A percentile compares a stretch with the other conserved stretches of the same genome.
Evolutionary conservation across 2,888 invertebrate species (phyloP).

Genomic region (Andricus curvator): DNA sequence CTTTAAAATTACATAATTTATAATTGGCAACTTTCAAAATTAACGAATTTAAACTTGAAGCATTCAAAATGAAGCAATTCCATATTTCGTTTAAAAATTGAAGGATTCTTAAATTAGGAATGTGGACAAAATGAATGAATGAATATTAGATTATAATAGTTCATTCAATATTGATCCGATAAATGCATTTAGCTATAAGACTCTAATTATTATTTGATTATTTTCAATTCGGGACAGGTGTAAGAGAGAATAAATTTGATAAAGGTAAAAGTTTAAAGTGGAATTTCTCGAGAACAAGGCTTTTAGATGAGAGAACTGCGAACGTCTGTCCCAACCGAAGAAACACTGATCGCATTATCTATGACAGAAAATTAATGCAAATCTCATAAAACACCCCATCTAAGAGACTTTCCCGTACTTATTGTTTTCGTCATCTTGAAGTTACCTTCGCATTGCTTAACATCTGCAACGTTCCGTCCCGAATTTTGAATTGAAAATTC

Average conservation of each 20-base stretch:
- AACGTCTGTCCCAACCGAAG: neutral
- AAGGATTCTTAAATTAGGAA: no score
- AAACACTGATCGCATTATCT: slow-evolving; percentile 43
- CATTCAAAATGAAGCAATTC: no score
- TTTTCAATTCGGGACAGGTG: neutral
- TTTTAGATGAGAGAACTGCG: neutral
- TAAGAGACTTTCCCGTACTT: slow-evolving; percentile 13
- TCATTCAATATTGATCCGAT: no score
- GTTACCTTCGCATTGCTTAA: neutral
- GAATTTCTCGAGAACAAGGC: neutral
- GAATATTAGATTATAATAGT: no score
- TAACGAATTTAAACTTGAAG: no score
- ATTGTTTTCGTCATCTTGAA: slow-evolving; percentile 14
- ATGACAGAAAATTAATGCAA: slow-evolving; percentile 48
- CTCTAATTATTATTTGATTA: no score
- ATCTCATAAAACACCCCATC: slow-evolving; percentile 43
- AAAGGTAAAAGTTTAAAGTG: neutral
- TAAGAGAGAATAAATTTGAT: neutral
- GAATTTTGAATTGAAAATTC: neutral
- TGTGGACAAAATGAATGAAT: no score
- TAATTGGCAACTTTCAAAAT: no score
- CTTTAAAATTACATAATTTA: no score
- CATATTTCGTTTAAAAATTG: no score
- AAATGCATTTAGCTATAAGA: no score
- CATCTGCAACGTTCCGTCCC: neutral